Evolutionary conservation across 2,888 invertebrate genomes (phyloP).

Genomic region (Lepidonotus clava): DNA sequence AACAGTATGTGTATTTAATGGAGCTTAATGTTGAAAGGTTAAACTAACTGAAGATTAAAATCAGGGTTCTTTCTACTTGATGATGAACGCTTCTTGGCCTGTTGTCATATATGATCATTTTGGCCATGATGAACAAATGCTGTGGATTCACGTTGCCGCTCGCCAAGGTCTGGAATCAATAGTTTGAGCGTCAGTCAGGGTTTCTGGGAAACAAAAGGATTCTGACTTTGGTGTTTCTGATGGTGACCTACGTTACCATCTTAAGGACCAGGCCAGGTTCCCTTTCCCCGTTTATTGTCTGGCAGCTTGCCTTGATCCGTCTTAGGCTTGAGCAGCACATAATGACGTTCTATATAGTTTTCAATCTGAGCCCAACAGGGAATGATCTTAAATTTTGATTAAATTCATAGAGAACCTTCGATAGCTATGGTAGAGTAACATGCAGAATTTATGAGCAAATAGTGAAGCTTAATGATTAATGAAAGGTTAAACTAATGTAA

Average conservation of each 20-base stretch:
- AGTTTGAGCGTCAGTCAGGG: background rate
- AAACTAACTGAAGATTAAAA: too few species aligned
- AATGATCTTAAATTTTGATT: too few species aligned
- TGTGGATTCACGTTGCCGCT: constrained; percentile 9
- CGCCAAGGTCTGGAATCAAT: background rate
- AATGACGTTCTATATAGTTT: constrained; percentile 35
- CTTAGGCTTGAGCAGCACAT: constrained; percentile 18
- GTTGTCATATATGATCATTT: background rate
- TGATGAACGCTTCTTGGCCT: background rate
- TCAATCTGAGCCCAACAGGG: constrained; percentile 36
- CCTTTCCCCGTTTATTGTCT: background rate
- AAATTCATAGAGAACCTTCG: too few species aligned
- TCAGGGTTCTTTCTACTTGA: too few species aligned
- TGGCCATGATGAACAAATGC: background rate
- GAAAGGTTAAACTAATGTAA: too few species aligned
- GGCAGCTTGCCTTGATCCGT: background rate
- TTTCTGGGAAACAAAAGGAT: background rate
- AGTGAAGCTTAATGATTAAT: too few species aligned
- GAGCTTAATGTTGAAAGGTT: too few species aligned
- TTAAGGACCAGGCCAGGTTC: background rate
- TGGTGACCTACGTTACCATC: background rate
- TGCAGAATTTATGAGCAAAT: too few species aligned
- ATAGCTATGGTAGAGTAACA: too few species aligned
- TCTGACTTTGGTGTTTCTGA: background rate
- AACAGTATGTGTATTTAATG: too few species aligned